Base-by-base conservation (phyloP, 2,113 vertebrate species). In the Panurus biarmicus region DNA sequence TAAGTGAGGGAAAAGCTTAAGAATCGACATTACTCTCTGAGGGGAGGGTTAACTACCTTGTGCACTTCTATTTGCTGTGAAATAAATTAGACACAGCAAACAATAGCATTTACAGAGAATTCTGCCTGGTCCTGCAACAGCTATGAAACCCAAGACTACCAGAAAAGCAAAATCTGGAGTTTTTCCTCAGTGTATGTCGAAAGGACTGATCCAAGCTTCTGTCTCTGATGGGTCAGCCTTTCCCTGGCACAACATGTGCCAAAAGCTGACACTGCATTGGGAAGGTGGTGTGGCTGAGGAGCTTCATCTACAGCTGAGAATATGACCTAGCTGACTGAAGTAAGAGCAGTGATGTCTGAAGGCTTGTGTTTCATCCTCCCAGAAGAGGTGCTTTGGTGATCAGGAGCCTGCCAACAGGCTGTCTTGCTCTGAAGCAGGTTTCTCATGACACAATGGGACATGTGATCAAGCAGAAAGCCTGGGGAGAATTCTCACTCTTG, bases 381-480 rank as follows among this genome's bases (percentile, higher is more conserved):
- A 72, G 75, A 38, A 61, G 36, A 82, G 42, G 40, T 8, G 4
- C 16, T 60, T 45, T 22, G 15, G 38, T 26, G 21, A 45, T 57
- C 35, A 54, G 47, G 33, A 62, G 28, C 36, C 47, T 51, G 54
- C 11, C 36, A 53, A 33, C 18, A 54, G 54, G 24, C 42, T 62
- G 23, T 29, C 12, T 8, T 61, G 21, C n/a, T 64, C 57, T 45
- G 66, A 56, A 74, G 57, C 62, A 75, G 57, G 5, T 57, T 35
- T n/a, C 44, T 74, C 1, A 2, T 0, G 0, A 6, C 0, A 0
- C 12, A 26, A 6, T 8, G 40, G 71, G 53, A 79, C 25, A 40
- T 25, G 19, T 66, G 28, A 70, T n/a, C 16, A 28, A n/a, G 61
- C 44, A 92, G 72, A 79, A 45, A 44, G 25, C 25, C 62, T 73